Evolutionary conservation across 2,888 invertebrate genomes (phyloP), one percentile per base, ranked within the genome.

Genomic region (Dryocosmus kuriphilus): DNA sequence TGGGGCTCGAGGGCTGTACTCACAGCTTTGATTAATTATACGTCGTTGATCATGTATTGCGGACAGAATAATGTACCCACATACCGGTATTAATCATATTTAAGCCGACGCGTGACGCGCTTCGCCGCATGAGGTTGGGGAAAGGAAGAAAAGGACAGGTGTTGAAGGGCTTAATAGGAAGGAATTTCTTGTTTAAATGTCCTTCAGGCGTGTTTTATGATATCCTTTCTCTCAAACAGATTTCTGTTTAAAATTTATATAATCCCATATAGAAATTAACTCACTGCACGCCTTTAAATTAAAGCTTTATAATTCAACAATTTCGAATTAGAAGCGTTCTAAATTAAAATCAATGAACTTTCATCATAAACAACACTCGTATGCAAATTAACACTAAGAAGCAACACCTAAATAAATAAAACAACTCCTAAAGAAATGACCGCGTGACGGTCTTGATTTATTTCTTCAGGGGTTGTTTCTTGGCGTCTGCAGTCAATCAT

Each of bases 41-140:
- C 79, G 63, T 71, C 73, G 78, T 73, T 74, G 73, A 51, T 76
- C 77, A 41, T 63, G 79, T 74, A 79, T 80, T 77, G 75, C 79
- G 63, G 74, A 71, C 74, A 77, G 79, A 84, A 86, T 86, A 85
- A 85, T 83, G 80, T 77, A 76, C 51, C 67, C 79, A 62, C 75
- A 76, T 73, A 60, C 74, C 76, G 78, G 67, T 81, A 86, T 87
- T 85, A 87, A 88, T 88, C 85, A 84, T 84, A 82, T 84, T 86
- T 84, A 83, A 82, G 82, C 81, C 78, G 79, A 82, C 77, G 76
- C 60, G 75, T 63, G 77, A 74, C 76, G 60, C 65, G 67, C 71
- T 55, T 67, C 57, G 77, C 41, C 74, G 67, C 71, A 77, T 38
- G 79, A 51, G 77, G 16, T 41, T 30, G 73, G 75, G 60, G 62